These are phyloP conservation scores for Paguma larvata DNA, from an alignment of 2,797 vertebrate genomes.

Conservation along the genomic window DNA sequence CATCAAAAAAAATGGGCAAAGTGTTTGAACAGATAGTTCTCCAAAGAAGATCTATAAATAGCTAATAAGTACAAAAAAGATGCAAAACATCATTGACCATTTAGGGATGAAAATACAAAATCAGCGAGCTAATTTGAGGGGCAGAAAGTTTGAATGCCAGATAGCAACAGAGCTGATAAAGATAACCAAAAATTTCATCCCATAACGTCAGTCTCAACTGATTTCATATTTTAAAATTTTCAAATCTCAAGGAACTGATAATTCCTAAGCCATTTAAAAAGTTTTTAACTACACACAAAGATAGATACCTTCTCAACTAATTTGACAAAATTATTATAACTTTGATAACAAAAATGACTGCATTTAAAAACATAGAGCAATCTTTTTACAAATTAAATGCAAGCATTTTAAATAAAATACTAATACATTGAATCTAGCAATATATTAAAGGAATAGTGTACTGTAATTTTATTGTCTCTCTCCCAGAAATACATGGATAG, in stretches of 20 bases:
- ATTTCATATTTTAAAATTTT: conserved; percentile 20
- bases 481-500: background rate
- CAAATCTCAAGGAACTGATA: background rate
- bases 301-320: background rate
- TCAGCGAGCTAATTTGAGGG: conserved; percentile 6
- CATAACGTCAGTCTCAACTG: background rate
- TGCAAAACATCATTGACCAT: background rate
- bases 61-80: background rate
- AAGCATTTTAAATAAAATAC: conserved; percentile 43
- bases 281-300: background rate
- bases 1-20: background rate
- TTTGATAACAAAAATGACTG: background rate
- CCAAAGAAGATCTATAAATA: background rate
- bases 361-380: background rate
- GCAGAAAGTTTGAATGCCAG: background rate
- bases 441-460: background rate
- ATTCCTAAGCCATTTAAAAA: background rate
- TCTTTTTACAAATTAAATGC: background rate
- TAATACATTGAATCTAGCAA: background rate
- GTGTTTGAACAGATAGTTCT: background rate
- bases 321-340: conserved; percentile 5
- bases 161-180: background rate
- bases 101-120: background rate
- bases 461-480: background rate
- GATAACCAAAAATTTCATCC: background rate